Evolutionary conservation across 2,113 vertebrate genomes (phyloP).

Genomic region (Varanus komodoensis): DNA sequence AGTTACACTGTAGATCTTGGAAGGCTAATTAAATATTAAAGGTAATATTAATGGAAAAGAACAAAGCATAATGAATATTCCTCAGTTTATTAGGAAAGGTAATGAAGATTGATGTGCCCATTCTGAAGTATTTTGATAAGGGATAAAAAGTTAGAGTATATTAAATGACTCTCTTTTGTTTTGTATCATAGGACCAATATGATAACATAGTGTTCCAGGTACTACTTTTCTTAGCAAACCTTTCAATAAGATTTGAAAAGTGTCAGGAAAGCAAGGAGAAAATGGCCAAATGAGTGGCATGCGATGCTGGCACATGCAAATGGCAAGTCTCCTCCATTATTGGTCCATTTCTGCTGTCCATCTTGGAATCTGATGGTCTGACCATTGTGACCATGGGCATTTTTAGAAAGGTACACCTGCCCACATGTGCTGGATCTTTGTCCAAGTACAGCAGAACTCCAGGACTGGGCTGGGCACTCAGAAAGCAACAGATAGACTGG

Average conservation of each 20-base stretch:
- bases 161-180: constrained; percentile 23
- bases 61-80: constrained; percentile 44
- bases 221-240: neutral
- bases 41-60: constrained; percentile 38
- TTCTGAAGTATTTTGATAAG: constrained; percentile 40
- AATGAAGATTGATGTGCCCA: constrained; percentile 43
- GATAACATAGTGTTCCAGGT: neutral
- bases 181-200: neutral
- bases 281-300: neutral
- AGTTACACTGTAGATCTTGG: constrained; percentile 43
- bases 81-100: constrained; percentile 5
- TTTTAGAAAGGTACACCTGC: neutral
- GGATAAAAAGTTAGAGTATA: constrained; percentile 17
- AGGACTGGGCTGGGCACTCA: no score
- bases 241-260: neutral
- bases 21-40: constrained; percentile 46
- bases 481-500: neutral
- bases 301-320: neutral
- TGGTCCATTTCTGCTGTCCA: neutral
- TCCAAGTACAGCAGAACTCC: no score
- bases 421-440: no score
- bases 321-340: neutral
- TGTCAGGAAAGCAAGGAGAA: neutral
- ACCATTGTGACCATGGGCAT: neutral
- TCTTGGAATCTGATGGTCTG: neutral